Conservation (phyloP, 2,888 invertebrate species). For the Dorcus hopei region DNA sequence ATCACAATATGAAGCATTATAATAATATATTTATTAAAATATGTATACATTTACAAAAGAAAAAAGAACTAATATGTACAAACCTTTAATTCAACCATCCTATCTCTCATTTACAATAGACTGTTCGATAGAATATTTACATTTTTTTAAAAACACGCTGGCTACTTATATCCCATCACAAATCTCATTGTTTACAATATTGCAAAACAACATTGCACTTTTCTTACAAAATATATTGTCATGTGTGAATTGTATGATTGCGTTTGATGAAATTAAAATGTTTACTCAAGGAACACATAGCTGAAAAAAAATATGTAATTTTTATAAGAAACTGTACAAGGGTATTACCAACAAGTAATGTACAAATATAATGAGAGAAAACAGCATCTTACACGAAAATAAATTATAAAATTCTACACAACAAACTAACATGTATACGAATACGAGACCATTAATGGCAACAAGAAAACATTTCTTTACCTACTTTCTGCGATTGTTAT, state of each 20-base stretch:
- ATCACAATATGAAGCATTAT: constrained; percentile 28
- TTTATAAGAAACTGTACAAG: not conserved
- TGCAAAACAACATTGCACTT: not conserved
- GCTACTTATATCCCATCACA: not conserved
- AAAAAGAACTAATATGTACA: constrained; percentile 17
- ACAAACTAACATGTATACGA: not conserved
- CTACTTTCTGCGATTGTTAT: not conserved
- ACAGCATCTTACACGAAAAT: not conserved
- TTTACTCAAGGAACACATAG: not conserved
- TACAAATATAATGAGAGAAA: not conserved
- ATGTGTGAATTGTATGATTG: not conserved
- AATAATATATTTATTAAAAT: constrained; percentile 12
- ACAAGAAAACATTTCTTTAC: not conserved
- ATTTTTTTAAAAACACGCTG: not conserved
- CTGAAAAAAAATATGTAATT: not conserved
- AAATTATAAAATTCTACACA: not conserved
- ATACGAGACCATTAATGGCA: not conserved
- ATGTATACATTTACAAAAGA: constrained; percentile 15
- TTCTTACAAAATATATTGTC: not conserved
- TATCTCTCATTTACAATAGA: constrained; percentile 11
- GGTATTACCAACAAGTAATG: not conserved
- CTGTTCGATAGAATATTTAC: constrained; percentile 1
- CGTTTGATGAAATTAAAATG: too few relatives aligned
- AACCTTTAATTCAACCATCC: constrained; percentile 3
- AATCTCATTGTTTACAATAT: not conserved